These are phyloP conservation scores for Masticophis lateralis DNA, from an alignment of 2,797 vertebrate species.

Conservation along the genomic window DNA sequence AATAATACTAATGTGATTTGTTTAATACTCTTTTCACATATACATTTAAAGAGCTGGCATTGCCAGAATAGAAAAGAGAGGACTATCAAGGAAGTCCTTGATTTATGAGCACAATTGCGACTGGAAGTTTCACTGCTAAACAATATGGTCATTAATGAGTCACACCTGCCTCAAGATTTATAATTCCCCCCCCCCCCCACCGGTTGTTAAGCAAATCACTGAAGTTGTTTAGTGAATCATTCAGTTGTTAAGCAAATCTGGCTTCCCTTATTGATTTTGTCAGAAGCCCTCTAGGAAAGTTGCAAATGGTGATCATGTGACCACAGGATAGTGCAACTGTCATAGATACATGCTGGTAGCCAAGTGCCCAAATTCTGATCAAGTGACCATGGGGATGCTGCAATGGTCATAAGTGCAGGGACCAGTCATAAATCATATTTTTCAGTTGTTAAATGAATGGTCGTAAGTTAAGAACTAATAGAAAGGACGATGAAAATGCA, in stretches of 20 bases:
- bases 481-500: neutral
- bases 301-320: neutral
- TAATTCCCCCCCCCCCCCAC: fast-evolving
- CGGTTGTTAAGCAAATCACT: neutral
- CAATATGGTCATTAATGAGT: neutral
- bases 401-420: neutral
- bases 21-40: neutral
- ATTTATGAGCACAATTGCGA: neutral
- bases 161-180: neutral
- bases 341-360: too few relatives aligned
- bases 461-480: neutral
- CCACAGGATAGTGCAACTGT: neutral
- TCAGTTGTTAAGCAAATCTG: neutral
- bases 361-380: too few relatives aligned
- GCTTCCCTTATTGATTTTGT: neutral
- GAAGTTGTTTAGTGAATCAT: neutral
- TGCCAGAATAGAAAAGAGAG: neutral
- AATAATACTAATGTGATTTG: conserved; percentile 17
- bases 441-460: neutral
- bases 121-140: neutral
- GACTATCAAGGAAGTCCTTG: neutral
- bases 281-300: neutral
- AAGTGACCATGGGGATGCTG: too few relatives aligned
- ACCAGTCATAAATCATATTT: neutral
- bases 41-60: neutral